These are phyloP conservation scores for Rhinogobio ventralis DNA, from an alignment of 2,797 vertebrate genomes.

Conservation along the genomic window DNA sequence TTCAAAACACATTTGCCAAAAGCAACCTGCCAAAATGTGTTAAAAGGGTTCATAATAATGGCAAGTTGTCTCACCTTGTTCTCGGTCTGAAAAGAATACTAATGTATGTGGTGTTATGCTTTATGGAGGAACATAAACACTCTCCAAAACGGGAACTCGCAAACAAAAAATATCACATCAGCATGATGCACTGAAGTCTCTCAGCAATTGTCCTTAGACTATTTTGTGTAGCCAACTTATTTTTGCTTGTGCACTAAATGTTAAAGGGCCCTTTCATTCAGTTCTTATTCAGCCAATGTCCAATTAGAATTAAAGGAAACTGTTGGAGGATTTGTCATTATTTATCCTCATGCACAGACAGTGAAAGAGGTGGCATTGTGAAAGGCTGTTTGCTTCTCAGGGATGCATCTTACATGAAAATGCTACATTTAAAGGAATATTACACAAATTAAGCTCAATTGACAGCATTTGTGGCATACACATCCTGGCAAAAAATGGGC, in stretches of 20 bases:
- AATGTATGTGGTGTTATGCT: conserved; percentile 8
- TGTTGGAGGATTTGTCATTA: background rate
- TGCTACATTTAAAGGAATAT: background rate
- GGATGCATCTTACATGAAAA: background rate
- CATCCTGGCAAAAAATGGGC: too few species aligned
- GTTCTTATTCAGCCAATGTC: background rate
- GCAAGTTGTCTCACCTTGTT: conserved; percentile 25
- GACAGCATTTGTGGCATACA: background rate
- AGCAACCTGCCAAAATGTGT: conserved; percentile 24
- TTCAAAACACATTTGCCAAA: conserved; percentile 29
- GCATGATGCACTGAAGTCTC: background rate
- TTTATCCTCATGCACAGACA: background rate
- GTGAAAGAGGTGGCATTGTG: background rate
- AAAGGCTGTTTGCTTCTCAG: background rate
- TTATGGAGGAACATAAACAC: background rate
- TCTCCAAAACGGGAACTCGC: background rate
- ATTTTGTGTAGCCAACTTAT: background rate
- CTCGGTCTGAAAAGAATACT: conserved; percentile 25
- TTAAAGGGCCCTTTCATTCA: background rate
- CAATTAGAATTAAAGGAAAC: background rate
- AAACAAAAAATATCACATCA: background rate
- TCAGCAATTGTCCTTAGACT: background rate
- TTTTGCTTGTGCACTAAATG: background rate
- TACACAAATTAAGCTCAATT: background rate
- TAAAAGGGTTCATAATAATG: conserved; percentile 20